Base-by-base conservation (phyloP, 2,797 vertebrate species). In the Macroramphosus scolopax region DNA sequence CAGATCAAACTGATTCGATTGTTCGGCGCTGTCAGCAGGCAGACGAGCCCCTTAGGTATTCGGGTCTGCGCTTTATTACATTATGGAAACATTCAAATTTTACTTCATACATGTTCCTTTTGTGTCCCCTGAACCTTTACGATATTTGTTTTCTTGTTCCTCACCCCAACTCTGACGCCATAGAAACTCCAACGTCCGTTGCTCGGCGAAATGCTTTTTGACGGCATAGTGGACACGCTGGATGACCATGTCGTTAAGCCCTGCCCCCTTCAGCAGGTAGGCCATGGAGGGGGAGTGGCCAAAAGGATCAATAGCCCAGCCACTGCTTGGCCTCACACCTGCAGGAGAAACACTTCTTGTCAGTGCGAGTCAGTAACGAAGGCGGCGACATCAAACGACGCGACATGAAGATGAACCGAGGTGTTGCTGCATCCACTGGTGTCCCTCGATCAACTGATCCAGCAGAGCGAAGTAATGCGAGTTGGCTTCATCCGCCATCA, bases 111-210 rank as follows among this genome's bases (percentile, higher is more conserved):
- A n/a, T n/a, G n/a, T n/a, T n/a, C n/a, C n/a, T n/a, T n/a, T n/a
- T n/a, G n/a, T n/a, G n/a, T n/a, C n/a, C n/a, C n/a, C n/a, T n/a
- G n/a, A n/a, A n/a, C n/a, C n/a, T 6, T 22, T 3, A 22, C 20
- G 20, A n/a, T 5, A 12, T n/a, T 10, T 33, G n/a, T 3, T 12
- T 13, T 29, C 6, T 31, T 2, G 13, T 13, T 9, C 13, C 56
- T 63, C 87, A 97, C 95, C 95, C 95, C 95, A 96, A 71, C 82
- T 95, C 80, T 97, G 95, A 67, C 94, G 92, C 95, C 95, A 97
- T 65, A 86, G 91, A 78, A 97, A 97, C 81, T 97, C 94, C 8
- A 97, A 75, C 0, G 83, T 91, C 72, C 87, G 92, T 52, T 93
- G 83, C 3, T 9, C 11, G 18, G 95, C 10, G 40, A 95, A 92